Percentiles rank a stretch among this genome's conserved stretches.
Conservation (phyloP, 2,888 invertebrate species). For the Ophion obscuratus region DNA sequence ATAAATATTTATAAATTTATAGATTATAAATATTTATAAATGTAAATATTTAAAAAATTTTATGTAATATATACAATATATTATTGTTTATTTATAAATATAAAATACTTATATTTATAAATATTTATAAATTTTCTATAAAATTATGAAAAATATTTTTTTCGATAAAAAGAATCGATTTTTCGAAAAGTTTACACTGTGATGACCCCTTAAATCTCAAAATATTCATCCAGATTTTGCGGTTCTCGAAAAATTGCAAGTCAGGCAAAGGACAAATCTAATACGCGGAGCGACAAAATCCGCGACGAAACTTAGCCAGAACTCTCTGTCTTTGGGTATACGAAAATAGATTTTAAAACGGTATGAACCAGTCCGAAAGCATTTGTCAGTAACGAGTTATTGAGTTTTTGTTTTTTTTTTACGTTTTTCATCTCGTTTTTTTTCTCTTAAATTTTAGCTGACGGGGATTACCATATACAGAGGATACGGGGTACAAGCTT, state of each 20-base stretch:
- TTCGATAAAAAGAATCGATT: too few species aligned
- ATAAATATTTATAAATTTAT: too few species aligned
- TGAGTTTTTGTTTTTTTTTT: slow-evolving; percentile 7
- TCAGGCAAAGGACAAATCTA: slow-evolving; percentile 37
- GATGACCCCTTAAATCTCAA: not conserved
- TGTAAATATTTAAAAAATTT: too few species aligned
- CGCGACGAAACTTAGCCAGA: slow-evolving; percentile 75
- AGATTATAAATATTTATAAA: too few species aligned
- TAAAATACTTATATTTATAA: too few species aligned
- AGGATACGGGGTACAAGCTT: slow-evolving; percentile 70
- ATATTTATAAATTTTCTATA: too few species aligned
- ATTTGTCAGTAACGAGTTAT: slow-evolving; percentile 70
- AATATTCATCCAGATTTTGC: not conserved
- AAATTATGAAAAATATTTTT: too few species aligned
- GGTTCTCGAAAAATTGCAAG: not conserved
- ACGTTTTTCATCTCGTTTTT: slow-evolving; percentile 34
- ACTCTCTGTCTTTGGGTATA: slow-evolving; percentile 74
- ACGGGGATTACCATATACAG: slow-evolving; percentile 70
- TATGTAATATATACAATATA: too few species aligned
- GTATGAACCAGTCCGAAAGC: slow-evolving; percentile 78
- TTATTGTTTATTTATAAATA: too few species aligned
- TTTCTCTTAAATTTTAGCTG: slow-evolving; percentile 68
- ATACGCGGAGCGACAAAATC: slow-evolving; percentile 70
- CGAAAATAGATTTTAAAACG: slow-evolving; percentile 80
- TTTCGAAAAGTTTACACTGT: too few species aligned